Percentiles rank a stretch among this genome's conserved stretches.
These are phyloP conservation scores for Aphidius gifuensis DNA, from an alignment of 1,140 invertebrate species.

Conservation along the genomic window DNA sequence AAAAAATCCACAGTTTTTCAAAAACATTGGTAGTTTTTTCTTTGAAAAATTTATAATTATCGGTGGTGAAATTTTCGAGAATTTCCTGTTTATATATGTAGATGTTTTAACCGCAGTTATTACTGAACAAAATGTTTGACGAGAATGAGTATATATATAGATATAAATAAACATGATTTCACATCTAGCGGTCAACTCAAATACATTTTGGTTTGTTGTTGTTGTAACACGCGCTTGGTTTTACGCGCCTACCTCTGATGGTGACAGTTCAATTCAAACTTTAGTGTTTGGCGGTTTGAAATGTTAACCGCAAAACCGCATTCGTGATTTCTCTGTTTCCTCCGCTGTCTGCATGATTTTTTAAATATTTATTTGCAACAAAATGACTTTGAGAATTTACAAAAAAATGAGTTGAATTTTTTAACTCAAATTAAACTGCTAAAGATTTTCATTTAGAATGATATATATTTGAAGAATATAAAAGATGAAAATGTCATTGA, in stretches of 20 bases:
- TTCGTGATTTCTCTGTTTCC: constrained; percentile 46
- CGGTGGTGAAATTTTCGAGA: constrained; percentile 21
- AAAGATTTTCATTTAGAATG: too few relatives aligned
- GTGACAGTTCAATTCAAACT: constrained; percentile 57
- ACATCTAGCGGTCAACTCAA: constrained; percentile 13
- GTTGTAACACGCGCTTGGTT: constrained; percentile 8
- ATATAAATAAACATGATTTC: constrained; percentile 24
- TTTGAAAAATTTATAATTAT: too few relatives aligned
- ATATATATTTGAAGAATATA: too few relatives aligned
- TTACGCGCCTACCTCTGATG: constrained; percentile 39
- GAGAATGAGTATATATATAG: constrained; percentile 14
- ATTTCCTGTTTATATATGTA: constrained; percentile 31
- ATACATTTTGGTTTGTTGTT: neutral
- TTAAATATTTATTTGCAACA: neutral
- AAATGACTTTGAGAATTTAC: too few relatives aligned
- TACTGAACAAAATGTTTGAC: constrained; percentile 45
- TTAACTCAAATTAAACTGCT: too few relatives aligned
- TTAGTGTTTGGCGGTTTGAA: constrained; percentile 52
- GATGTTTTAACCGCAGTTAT: constrained; percentile 44
- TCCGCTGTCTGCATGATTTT: neutral
- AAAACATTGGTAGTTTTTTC: too few relatives aligned
- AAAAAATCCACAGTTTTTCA: too few relatives aligned
- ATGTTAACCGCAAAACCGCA: constrained; percentile 52
- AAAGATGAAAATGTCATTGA: too few relatives aligned
- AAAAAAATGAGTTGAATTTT: too few relatives aligned